Base-by-base conservation (phyloP, 2,888 invertebrate genomes). In the Urechis unicinctus region DNA sequence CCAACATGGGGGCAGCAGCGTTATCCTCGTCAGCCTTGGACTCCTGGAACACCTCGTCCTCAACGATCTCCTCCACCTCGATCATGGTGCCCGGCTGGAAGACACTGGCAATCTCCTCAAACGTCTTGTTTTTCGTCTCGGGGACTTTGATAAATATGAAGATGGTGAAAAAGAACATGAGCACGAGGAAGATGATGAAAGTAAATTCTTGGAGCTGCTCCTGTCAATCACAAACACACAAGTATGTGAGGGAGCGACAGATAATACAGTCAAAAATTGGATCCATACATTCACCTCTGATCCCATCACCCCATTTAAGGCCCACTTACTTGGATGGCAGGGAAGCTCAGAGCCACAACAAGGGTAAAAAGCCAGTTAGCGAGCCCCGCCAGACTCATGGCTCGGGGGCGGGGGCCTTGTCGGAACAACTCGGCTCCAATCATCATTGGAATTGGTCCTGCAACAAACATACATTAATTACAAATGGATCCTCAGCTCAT, bases 331-430 rank as follows among this genome's bases (percentile, higher is more conserved):
- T 78, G 75, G 52, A 81, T 66, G 31, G 78, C 75, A 45, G 78
- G 79, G 79, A 92, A 94, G 72, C 93, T 92, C 84, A 96, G 91
- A 85, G 94, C 94, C 80, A 96, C 92, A 75, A 94, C 91, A 84
- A 95, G 94, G 82, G 96, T 95, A 83, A 95, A 95, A 91, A 95
- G 92, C 83, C 96, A 96, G 72, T 95, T 95, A 72, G 95, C 87
- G 17, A 87, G 86, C 3, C 91, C 89, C 0, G 92, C 91, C 2
- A 92, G 84, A 0, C 89, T 86, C 17, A 90, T 86, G 17, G 93
- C 93, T 0, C 88, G 85, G 0, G 91, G 89, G 48, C 92, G 81
- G 0, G 91, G 87, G 1, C 87, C 84, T 61, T 90, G 90, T 68
- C 95, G 93, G 81, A 94, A 95, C 64, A 96, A 86, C 78, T 95